phyloP scores from a whole-genome alignment of 2,888 invertebrate genomes.

The Netelia fuscicornis region DNA sequence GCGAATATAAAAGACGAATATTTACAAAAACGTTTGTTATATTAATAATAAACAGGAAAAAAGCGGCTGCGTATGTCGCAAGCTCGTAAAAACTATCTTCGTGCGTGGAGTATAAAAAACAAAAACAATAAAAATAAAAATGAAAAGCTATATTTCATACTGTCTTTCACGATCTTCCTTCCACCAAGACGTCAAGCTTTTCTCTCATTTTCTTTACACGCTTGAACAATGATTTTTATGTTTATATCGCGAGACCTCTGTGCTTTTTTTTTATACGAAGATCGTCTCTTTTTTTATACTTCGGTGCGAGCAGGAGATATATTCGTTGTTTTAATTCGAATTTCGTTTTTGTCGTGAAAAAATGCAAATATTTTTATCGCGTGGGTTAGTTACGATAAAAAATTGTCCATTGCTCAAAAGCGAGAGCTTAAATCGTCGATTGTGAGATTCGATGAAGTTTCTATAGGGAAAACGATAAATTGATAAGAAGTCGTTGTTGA shows the following conservation, averaged over 20 bases:
- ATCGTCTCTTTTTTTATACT: not conserved
- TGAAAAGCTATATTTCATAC: slow-evolving; percentile 32
- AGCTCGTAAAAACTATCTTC: slow-evolving; percentile 67
- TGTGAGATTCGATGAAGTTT: too few relatives aligned
- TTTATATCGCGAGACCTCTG: not conserved
- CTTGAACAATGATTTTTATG: slow-evolving; percentile 18
- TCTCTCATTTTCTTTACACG: slow-evolving; percentile 11
- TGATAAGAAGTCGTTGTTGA: too few relatives aligned
- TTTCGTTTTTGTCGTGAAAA: too few relatives aligned
- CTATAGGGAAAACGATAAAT: too few relatives aligned
- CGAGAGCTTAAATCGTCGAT: too few relatives aligned
- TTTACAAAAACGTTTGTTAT: slow-evolving; percentile 51
- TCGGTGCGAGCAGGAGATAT: not conserved
- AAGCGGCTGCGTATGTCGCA: slow-evolving; percentile 70
- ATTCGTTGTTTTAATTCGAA: not conserved
- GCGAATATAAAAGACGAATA: not conserved
- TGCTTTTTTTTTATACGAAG: not conserved
- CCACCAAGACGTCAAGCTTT: slow-evolving; percentile 10
- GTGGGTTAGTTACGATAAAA: not conserved
- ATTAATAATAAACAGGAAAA: slow-evolving; percentile 53
- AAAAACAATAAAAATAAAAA: not conserved
- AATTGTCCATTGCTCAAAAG: not conserved
- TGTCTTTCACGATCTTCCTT: slow-evolving; percentile 19
- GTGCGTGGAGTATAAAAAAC: slow-evolving; percentile 18
- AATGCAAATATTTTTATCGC: not conserved